Evolutionary conservation across 2,888 invertebrate species (phyloP).

Genomic region (Elegia similella): DNA sequence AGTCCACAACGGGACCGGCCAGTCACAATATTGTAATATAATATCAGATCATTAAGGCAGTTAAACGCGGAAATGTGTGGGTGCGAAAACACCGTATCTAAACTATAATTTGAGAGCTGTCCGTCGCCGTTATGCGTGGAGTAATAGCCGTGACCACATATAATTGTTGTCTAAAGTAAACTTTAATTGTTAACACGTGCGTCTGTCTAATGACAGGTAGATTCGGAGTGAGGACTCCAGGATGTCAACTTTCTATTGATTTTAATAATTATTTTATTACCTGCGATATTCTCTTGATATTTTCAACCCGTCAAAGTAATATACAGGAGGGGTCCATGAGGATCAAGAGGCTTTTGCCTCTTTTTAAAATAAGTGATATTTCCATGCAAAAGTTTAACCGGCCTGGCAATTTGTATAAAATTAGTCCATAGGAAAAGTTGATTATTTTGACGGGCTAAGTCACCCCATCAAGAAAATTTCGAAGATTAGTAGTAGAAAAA

Average conservation of each 20-base stretch:
- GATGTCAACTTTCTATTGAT: conserved; percentile 60
- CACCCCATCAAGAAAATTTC: too few species aligned
- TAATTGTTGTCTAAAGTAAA: conserved; percentile 72
- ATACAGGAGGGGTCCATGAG: too few species aligned
- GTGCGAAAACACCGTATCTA: conserved; percentile 78
- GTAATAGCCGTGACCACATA: conserved; percentile 66
- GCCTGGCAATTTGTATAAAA: too few species aligned
- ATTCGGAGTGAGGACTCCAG: conserved; percentile 46
- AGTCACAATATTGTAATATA: conserved; percentile 72
- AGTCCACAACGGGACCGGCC: conserved; percentile 50
- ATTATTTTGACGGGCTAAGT: too few species aligned
- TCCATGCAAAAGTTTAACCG: too few species aligned
- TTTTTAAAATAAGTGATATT: too few species aligned
- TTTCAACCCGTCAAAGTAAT: too few species aligned
- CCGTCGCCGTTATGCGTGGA: conserved; percentile 61
- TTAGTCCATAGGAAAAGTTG: too few species aligned
- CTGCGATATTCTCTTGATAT: too few species aligned
- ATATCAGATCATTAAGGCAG: conserved; percentile 74
- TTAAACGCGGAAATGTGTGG: conserved; percentile 78
- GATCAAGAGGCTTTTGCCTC: too few species aligned
- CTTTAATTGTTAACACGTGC: conserved; percentile 77
- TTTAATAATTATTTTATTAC: too few species aligned
- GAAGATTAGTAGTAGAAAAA: too few species aligned
- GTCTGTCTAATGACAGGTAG: conserved; percentile 48
- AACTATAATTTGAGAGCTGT: conserved; percentile 77